These are phyloP conservation scores for Orthonychiurus folsomi DNA, from an alignment of 2,888 invertebrate genomes.

Conservation along the genomic window DNA sequence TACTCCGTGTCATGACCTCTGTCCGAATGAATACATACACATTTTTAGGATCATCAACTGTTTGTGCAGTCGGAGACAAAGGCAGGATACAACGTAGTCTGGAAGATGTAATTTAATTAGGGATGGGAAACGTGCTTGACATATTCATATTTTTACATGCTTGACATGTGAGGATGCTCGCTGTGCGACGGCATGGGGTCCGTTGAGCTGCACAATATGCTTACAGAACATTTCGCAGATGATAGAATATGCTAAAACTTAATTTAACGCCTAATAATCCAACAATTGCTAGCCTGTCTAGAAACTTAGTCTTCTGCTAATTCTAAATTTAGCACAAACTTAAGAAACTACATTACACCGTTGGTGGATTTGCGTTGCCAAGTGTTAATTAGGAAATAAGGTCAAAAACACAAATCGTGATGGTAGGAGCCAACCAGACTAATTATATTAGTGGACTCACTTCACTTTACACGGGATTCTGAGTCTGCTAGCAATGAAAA, in stretches of 20 bases:
- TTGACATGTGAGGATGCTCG: not conserved
- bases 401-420: not conserved
- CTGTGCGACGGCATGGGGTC: not conserved
- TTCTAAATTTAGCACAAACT: too few species aligned
- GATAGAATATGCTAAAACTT: not conserved
- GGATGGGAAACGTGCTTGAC: not conserved
- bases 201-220: too few species aligned
- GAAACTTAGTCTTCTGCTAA: too few species aligned
- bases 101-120: constrained; percentile 1
- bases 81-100: not conserved
- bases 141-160: not conserved
- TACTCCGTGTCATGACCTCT: not conserved
- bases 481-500: too few species aligned
- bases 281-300: too few species aligned
- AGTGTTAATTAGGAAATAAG: not conserved
- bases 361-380: not conserved
- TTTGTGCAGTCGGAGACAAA: not conserved
- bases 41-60: not conserved
- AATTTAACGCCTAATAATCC: too few species aligned
- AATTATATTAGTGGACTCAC: too few species aligned
- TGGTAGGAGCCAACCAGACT: too few species aligned
- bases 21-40: not conserved
- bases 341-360: too few species aligned
- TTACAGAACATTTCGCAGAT: too few species aligned
- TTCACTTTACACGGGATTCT: too few species aligned